Base-by-base conservation (phyloP, 1,140 invertebrate species). In the Aphelinus certus region DNA sequence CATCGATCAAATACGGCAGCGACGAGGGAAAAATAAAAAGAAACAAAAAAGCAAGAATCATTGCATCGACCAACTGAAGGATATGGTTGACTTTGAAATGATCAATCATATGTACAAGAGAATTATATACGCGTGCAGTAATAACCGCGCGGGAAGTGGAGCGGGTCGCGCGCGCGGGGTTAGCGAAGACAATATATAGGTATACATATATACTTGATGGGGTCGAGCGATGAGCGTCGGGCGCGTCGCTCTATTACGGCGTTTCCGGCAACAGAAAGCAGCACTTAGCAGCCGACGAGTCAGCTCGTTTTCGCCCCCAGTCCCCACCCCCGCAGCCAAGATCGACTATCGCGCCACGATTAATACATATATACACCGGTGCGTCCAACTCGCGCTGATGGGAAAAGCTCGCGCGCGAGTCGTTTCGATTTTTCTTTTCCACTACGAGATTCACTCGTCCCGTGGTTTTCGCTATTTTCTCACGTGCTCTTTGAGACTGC, bases 251-350 rank as follows among this genome's bases (percentile, higher is more conserved):
- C 82, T 81, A 85, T 85, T 84, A 84, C 70, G 67, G 76, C 10
- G 67, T 79, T 81, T 85, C 84, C 84, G 83, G 81, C 82, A 81
- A 84, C 83, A 85, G 79, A 83, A 85, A 82, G 82, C 79, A 83
- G 83, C 84, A 85, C 84, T 85, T 83, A 83, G 77, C 76, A 61
- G 72, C 77, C 9, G 75, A 72, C 78, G 78, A 81, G 76, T 81
- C 77, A 77, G 76, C 75, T 64, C 76, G 75, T 80, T 79, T 61
- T 58, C 46, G 60, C 66, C 60, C 4, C 51, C 51, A 53, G 4
- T 53, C 51, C 51, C 4, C 51, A 53, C 51, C 51, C 9, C 51
- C 51, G 51, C 26, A 26, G 26, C 26, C 26, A 26, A 26, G 26
- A 26, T 26, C 26, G 26, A 26, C 26, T 26, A 26, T 26, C 26